Base-by-base conservation (phyloP, 2,888 invertebrate genomes). In the Tachina grossa region DNA sequence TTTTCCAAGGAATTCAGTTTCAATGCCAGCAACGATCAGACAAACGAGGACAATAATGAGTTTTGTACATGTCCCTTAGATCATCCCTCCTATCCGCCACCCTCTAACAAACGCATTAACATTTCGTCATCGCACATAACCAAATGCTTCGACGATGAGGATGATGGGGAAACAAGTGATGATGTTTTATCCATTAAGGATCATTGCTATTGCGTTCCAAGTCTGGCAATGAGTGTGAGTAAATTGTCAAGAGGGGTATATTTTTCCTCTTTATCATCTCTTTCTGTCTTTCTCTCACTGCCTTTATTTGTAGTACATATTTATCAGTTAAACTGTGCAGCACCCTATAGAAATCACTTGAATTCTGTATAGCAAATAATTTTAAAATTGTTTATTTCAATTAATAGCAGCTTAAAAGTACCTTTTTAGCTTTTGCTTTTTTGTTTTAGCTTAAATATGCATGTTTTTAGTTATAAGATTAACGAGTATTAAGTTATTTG, bases 161-260 rank as follows among this genome's bases (percentile, higher is more conserved):
- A 89, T 16, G 89, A 88, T 14, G 87, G 88, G 5, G 89, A 88
- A n/a, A 90, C 90, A 41, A 88, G 89, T 84, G 92, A 92, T 55
- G 92, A 92, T 87, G 88, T 90, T 72, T 89, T 92, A 61, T 91
- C 90, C 78, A 89, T 91, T 53, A 92, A 91, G 89, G 92, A 92
- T 84, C 93, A 92, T 87, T 91, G 90, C 88, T 92, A 91, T 88
- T 90, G 91, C 86, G 91, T 92, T 85, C 90, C 91, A 85, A 92
- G 90, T 88, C 88, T 92, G 89, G 91, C 92, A 88, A 90, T 89
- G 89, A 92, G 90, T 90, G 92, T 92, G 92, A 92, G 92, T 92
- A 91, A 86, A 59, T 68, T 59, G 49, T 14, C 47, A 74, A 51
- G 63, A 59, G 74, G 59, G 43, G n/a, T 13, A 51, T 31, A 65